Base-by-base conservation (phyloP, 2,797 vertebrate species). In the Clamator glandarius region DNA sequence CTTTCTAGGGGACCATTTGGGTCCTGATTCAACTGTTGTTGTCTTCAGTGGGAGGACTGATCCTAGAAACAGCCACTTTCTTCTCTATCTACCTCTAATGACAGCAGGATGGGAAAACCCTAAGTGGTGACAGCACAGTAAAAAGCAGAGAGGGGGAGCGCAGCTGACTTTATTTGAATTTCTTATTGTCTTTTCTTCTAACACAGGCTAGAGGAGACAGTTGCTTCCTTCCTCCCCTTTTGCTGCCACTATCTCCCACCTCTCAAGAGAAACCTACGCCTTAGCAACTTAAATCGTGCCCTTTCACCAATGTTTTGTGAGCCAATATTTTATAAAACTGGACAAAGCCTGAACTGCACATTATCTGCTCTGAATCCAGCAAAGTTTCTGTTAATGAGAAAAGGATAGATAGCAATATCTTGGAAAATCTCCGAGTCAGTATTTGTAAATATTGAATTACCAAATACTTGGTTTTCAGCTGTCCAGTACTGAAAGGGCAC, bases 361-460 rank as follows among this genome's bases (percentile, higher is more conserved):
- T 74, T 58, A 64, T 36, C 59, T 75, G 51, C 59, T 69, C 29
- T 50, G 55, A 76, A 89, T 39, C 48, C 68, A 72, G 50, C 35
- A 62, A 59, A 48, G 29, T 68, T 75, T 46, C 66, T 2, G 8
- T 19, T 91, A 39, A 39, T 36, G 29, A 66, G 54, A 50, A 84
- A 84, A 84, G 15, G 12, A 63, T 66, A 75, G 52, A 77, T 1
- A 52, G 63, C 75, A 44, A 81, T 63, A 61, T 67, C 59, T 84
- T 89, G 85, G 73, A 88, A 84, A 91, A 62, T 28, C 46, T 76
- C 77, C 69, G 51, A 89, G 58, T 18, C 51, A 84, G 2, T 92
- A 84, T 84, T 76, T 84, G 80, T 89, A 92, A 92, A 92, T 82
- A 84, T 67, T 87, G 84, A 78, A 90, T 91, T 72, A 94, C 29